Percentiles rank a stretch among this genome's conserved stretches.
phyloP scores from a whole-genome alignment of 2,113 vertebrate species.

The Rutilus rutilus region DNA sequence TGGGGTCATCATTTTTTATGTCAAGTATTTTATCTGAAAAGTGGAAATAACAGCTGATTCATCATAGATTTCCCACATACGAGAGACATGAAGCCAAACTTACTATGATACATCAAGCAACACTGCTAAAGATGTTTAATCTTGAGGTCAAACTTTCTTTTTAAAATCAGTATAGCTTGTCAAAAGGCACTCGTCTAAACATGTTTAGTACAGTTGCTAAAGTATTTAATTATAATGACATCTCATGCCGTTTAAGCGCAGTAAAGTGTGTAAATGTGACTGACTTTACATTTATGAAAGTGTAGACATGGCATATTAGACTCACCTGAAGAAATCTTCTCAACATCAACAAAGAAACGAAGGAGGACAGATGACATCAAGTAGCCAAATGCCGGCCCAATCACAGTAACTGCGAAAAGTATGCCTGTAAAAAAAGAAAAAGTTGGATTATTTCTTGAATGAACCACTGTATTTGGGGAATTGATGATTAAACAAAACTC shows the following conservation, averaged over 20 bases:
- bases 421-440: slow-evolving; percentile 76
- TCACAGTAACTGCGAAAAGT: slow-evolving; percentile 83
- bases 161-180: neutral
- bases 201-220: neutral
- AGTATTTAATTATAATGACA: neutral
- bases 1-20: slow-evolving; percentile 77
- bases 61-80: neutral
- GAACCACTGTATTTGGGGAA: neutral
- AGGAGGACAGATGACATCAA: slow-evolving; percentile 83
- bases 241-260: neutral
- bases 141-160: slow-evolving; percentile 2
- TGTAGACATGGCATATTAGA: neutral
- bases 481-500: too few species aligned
- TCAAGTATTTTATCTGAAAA: slow-evolving; percentile 74
- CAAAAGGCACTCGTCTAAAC: neutral
- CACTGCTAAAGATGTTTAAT: slow-evolving; percentile 13
- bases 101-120: neutral
- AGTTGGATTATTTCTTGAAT: neutral
- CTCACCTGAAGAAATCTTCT: slow-evolving; percentile 81
- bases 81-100: neutral
- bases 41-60: neutral
- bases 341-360: slow-evolving; percentile 86
- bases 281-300: neutral
- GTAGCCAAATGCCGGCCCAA: slow-evolving; percentile 88
- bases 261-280: neutral